A percentile compares a stretch with the other conserved stretches of the same genome.
Evolutionary conservation across 2,113 vertebrate genomes (phyloP).

Genomic region (Pycnonotus jocosus): DNA sequence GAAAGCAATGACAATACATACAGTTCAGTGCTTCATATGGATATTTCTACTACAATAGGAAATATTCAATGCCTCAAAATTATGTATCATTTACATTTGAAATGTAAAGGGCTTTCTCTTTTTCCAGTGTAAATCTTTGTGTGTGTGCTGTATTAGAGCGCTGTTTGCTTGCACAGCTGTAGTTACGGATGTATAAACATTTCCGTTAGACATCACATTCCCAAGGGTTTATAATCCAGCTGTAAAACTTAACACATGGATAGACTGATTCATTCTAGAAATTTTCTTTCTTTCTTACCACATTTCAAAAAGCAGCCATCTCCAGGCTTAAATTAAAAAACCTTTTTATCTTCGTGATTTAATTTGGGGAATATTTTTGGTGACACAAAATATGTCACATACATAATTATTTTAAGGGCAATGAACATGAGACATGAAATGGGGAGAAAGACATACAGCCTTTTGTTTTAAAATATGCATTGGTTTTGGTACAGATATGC

Average conservation of each 20-base stretch:
- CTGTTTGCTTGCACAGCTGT: neutral
- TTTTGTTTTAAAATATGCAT: neutral
- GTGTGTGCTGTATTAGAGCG: neutral
- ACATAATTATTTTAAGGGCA: neutral
- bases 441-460: neutral
- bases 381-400: neutral
- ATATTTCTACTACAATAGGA: neutral
- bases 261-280: neutral
- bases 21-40: neutral
- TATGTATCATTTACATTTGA: neutral
- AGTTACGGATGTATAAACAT: slow-evolving; percentile 4
- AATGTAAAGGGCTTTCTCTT: neutral
- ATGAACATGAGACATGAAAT: neutral
- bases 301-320: neutral
- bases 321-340: neutral
- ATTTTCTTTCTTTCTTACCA: neutral
- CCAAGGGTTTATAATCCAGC: neutral
- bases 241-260: neutral
- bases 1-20: neutral
- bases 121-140: neutral
- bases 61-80: neutral
- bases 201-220: neutral
- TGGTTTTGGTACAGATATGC: neutral
- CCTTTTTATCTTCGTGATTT: neutral
- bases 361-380: neutral